A percentile compares a stretch with the other conserved stretches of the same genome.
Conservation (phyloP, 2,113 vertebrate species). For the Hippocampus comes region DNA sequence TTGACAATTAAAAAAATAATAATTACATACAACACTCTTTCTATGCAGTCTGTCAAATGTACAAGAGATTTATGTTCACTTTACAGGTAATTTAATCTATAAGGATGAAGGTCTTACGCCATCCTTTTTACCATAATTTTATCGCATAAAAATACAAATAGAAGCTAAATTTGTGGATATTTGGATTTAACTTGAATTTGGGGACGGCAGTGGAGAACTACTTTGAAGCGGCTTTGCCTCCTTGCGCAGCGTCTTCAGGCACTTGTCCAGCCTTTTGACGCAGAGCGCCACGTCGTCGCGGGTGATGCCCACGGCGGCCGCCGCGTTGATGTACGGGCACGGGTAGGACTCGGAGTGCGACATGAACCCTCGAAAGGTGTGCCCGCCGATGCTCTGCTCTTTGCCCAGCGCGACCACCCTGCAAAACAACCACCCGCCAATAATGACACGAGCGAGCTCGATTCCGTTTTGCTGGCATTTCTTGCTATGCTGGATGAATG, state of each 20-base stretch:
- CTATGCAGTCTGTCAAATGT: too few relatives aligned
- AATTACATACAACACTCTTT: too few relatives aligned
- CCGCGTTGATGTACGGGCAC: constrained; percentile 92
- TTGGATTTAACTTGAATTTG: background rate
- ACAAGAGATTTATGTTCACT: too few relatives aligned
- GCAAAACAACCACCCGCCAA: constrained; percentile 6
- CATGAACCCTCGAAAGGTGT: constrained; percentile 91
- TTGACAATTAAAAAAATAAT: too few relatives aligned
- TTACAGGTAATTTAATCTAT: too few relatives aligned
- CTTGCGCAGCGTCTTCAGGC: constrained; percentile 79
- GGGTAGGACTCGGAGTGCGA: constrained; percentile 85
- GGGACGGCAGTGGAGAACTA: background rate
- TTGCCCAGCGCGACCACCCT: constrained; percentile 86
- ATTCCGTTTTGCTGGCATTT: background rate
- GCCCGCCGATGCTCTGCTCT: constrained; percentile 83
- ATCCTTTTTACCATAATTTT: background rate
- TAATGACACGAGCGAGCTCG: background rate
- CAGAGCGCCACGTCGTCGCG: constrained; percentile 85
- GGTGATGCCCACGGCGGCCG: constrained; percentile 89
- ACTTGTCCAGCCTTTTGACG: constrained; percentile 89
- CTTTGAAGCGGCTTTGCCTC: constrained; percentile 29
- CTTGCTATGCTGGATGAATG: too few relatives aligned
- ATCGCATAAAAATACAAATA: background rate
- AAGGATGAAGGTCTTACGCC: too few relatives aligned
- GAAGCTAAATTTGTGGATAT: background rate